Percentiles rank a stretch among this genome's conserved stretches.
Conservation (phyloP, 1,140 invertebrate species). For the Sycobia sp. region DNA sequence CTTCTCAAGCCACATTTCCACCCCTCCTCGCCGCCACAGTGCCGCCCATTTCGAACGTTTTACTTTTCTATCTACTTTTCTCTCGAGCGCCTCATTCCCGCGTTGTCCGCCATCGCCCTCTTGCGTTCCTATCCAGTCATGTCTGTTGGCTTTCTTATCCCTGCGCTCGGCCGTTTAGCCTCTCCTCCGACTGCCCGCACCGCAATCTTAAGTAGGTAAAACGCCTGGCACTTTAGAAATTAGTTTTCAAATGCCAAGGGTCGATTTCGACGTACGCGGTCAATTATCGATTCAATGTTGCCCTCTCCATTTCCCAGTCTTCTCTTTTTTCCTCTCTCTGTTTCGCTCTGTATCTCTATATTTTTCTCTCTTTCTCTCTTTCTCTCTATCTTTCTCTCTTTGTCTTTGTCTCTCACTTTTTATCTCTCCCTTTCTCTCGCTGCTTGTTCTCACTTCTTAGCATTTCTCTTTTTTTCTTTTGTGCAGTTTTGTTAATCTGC, state of each 20-base stretch:
- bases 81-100: background rate
- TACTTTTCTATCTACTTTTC: slow-evolving; percentile 27
- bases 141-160: background rate
- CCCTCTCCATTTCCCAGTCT: background rate
- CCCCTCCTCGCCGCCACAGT: slow-evolving; percentile 35
- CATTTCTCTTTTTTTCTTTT: no score
- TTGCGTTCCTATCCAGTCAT: background rate
- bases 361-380: background rate
- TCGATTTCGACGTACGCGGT: slow-evolving; percentile 44
- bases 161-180: background rate
- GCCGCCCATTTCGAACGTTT: slow-evolving; percentile 35
- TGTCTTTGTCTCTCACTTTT: background rate
- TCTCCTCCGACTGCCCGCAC: background rate
- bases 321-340: background rate
- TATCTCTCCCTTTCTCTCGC: background rate
- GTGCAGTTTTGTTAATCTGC: no score
- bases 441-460: no score
- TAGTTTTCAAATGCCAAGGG: slow-evolving; percentile 47
- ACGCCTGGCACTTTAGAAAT: slow-evolving; percentile 54
- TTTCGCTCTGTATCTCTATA: no score
- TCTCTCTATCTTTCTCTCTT: background rate
- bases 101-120: background rate
- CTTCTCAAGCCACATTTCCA: slow-evolving; percentile 28
- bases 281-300: slow-evolving; percentile 44
- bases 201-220: slow-evolving; percentile 45